A percentile compares a stretch with the other conserved stretches of the same genome.
phyloP scores from a whole-genome alignment of 1,140 invertebrate genomes.

The Bombus impatiens region DNA sequence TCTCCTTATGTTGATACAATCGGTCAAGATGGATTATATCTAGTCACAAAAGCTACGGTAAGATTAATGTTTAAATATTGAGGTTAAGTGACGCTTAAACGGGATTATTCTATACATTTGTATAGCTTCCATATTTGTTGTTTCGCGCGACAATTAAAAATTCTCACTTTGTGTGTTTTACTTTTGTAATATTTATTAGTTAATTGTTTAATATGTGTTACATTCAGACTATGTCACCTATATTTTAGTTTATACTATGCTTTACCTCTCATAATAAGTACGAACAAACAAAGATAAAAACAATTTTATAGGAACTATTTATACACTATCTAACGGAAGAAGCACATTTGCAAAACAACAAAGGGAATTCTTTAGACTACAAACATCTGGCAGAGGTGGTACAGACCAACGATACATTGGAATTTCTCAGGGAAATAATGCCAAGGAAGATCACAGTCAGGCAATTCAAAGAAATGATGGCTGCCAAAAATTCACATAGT shows the following conservation, averaged over 20 bases:
- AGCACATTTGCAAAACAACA: slow-evolving; percentile 82
- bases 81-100: slow-evolving; percentile 30
- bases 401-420: slow-evolving; percentile 85
- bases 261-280: not conserved
- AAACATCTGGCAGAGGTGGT: slow-evolving; percentile 88
- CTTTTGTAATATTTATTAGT: not conserved
- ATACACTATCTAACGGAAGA: slow-evolving; percentile 86
- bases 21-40: slow-evolving; percentile 88
- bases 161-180: not conserved
- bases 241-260: not conserved
- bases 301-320: slow-evolving; percentile 84
- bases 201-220: not conserved
- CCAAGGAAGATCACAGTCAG: slow-evolving; percentile 87
- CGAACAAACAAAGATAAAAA: not conserved
- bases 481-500: slow-evolving; percentile 80
- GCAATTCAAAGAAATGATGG: slow-evolving; percentile 87
- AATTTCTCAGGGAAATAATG: slow-evolving; percentile 88
- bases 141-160: slow-evolving; percentile 12
- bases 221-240: too few species aligned
- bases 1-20: slow-evolving; percentile 91
- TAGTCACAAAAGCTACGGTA: slow-evolving; percentile 90
- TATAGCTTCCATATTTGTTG: slow-evolving; percentile 1
- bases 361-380: slow-evolving; percentile 84
- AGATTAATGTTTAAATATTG: slow-evolving; percentile 56
- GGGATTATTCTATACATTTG: not conserved